Conservation (phyloP, 2,888 invertebrate species). For the Eretmocerus hayati region DNA sequence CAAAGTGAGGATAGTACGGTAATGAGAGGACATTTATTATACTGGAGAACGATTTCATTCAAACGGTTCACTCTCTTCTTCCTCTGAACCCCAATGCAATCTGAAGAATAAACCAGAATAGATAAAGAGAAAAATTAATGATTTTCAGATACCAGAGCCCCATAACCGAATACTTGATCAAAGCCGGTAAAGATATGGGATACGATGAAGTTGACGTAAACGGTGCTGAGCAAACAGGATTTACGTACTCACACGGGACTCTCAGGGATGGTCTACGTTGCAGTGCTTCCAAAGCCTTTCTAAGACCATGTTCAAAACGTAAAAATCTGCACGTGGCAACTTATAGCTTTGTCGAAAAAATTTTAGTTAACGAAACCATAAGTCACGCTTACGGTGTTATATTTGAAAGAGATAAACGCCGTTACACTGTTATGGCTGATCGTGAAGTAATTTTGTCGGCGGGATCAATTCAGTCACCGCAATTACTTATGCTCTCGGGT, state of each 20-base stretch:
- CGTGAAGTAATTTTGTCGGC: constrained; percentile 79
- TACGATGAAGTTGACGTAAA: constrained; percentile 68
- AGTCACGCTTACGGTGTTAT: constrained; percentile 61
- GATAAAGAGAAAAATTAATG: not conserved
- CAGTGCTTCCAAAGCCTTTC: constrained; percentile 76
- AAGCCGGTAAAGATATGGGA: constrained; percentile 64
- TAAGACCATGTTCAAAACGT: constrained; percentile 61
- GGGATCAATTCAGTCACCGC: constrained; percentile 78
- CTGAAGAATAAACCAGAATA: too few relatives aligned
- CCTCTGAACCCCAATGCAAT: too few relatives aligned
- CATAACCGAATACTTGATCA: constrained; percentile 61
- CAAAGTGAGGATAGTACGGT: too few relatives aligned
- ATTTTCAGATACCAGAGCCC: constrained; percentile 57
- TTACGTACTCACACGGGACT: constrained; percentile 70
- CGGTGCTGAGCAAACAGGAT: constrained; percentile 72
- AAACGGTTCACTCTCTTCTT: too few relatives aligned
- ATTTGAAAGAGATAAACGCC: constrained; percentile 53
- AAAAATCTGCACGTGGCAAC: constrained; percentile 68
- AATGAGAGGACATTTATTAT: too few relatives aligned
- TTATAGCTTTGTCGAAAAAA: constrained; percentile 60
- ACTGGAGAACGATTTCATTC: too few relatives aligned
- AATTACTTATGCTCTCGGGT: constrained; percentile 80
- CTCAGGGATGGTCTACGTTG: constrained; percentile 71
- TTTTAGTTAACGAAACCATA: constrained; percentile 56
- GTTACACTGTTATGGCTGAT: constrained; percentile 53